A percentile compares a stretch with the other conserved stretches of the same genome.
These are phyloP conservation scores for Myanophis thanlyinensis DNA, from an alignment of 2,113 vertebrate species.

Conservation along the genomic window DNA sequence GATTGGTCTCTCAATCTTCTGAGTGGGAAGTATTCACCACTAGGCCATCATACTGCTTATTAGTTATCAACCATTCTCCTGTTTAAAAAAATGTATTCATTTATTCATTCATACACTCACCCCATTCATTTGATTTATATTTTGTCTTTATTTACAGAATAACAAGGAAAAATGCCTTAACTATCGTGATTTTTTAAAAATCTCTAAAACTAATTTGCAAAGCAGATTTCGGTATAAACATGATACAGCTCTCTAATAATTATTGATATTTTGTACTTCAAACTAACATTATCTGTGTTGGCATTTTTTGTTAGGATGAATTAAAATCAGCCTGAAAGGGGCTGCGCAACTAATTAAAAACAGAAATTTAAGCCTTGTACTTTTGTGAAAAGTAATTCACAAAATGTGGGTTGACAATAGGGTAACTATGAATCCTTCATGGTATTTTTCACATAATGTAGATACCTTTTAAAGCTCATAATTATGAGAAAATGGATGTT, in stretches of 20 bases:
- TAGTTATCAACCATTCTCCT: neutral
- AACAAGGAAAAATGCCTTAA: neutral
- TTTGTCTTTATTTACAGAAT: neutral
- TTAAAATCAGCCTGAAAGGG: neutral
- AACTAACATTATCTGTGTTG: neutral
- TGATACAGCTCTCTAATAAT: neutral
- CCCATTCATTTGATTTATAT: neutral
- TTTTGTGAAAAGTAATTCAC: neutral
- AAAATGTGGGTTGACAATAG: neutral
- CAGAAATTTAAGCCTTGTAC: neutral
- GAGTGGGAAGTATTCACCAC: neutral
- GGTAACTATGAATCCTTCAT: neutral
- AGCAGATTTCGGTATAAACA: neutral
- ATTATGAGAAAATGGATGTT: neutral
- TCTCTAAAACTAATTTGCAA: neutral
- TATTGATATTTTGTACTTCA: neutral
- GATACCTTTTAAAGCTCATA: neutral
- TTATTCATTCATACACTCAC: neutral
- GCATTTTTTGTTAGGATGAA: neutral
- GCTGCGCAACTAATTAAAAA: neutral
- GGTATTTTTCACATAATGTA: neutral
- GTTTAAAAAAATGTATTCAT: neutral
- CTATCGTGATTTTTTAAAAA: neutral
- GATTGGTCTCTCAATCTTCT: neutral
- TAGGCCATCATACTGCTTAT: neutral